Percentiles rank a stretch among this genome's conserved stretches.
These are phyloP conservation scores for Polietes domitor DNA, from an alignment of 2,888 invertebrate species.

Conservation along the genomic window DNA sequence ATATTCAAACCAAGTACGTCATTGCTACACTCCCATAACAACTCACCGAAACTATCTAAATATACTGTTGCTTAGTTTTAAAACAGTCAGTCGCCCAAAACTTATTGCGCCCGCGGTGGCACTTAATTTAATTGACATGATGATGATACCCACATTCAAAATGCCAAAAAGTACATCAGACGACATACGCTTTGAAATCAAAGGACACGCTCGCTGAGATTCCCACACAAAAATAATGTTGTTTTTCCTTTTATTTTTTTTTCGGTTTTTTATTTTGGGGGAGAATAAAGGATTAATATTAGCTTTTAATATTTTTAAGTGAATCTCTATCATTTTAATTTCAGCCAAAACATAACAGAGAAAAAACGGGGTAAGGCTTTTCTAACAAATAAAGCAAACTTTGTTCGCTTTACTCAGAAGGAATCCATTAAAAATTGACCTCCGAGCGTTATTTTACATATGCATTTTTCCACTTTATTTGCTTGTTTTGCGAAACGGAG, in stretches of 20 bases:
- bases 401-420: slow-evolving; percentile 21
- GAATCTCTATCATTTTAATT: slow-evolving; percentile 44
- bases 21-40: not conserved
- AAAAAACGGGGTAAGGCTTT: not conserved
- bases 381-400: slow-evolving; percentile 27
- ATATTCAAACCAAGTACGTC: no score
- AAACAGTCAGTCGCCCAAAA: slow-evolving; percentile 7
- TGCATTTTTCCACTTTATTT: slow-evolving; percentile 62
- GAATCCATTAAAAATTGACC: slow-evolving; percentile 64
- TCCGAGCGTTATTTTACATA: slow-evolving; percentile 64
- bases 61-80: slow-evolving; percentile 43
- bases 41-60: not conserved
- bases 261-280: not conserved
- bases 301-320: slow-evolving; percentile 66
- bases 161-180: slow-evolving; percentile 1
- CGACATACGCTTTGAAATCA: not conserved
- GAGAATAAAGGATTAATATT: slow-evolving; percentile 70
- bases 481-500: slow-evolving; percentile 6
- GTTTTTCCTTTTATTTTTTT: not conserved
- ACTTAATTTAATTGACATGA: slow-evolving; percentile 81
- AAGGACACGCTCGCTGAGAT: not conserved
- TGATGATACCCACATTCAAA: slow-evolving; percentile 61
- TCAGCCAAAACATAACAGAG: slow-evolving; percentile 29
- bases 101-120: slow-evolving; percentile 77
- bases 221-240: slow-evolving; percentile 17